Conservation (phyloP, 53 echinoderm and acorn worm species). For the Zoroaster sp. region DNA sequence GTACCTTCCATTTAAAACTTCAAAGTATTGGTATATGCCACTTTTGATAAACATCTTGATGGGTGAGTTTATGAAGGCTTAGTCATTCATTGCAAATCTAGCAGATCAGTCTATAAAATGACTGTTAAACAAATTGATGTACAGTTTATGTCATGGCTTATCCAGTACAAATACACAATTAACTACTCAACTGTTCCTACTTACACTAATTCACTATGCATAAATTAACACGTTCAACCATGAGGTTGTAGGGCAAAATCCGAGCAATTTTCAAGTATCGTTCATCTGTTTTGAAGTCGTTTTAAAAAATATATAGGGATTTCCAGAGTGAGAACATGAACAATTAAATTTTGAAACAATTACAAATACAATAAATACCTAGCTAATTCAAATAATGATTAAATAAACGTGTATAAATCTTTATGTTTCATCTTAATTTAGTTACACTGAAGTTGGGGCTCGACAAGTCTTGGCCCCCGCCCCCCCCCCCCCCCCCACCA, state of each 20-base stretch:
- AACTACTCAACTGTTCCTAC: slow-evolving; percentile 9
- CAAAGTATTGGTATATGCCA: too few species aligned
- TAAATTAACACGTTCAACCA: not conserved
- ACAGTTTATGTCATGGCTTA: not conserved
- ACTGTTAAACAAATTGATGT: too few species aligned
- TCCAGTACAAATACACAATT: not conserved
- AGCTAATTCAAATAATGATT: not conserved
- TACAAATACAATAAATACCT: not conserved
- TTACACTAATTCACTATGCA: not conserved
- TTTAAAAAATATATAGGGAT: not conserved
- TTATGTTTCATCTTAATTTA: too few species aligned
- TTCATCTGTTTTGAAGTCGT: not conserved
- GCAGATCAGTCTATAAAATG: too few species aligned
- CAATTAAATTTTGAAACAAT: not conserved
- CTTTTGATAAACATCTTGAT: too few species aligned
- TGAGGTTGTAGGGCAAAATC: not conserved
- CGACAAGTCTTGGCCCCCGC: too few species aligned
- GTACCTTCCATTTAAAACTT: too few species aligned
- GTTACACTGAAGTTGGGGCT: too few species aligned
- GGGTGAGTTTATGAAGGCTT: too few species aligned
- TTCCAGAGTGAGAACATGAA: not conserved
- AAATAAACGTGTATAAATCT: too few species aligned
- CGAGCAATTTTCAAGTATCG: not conserved
- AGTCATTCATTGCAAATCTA: too few species aligned
- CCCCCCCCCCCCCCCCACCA: too few species aligned